These are phyloP conservation scores for Oreohelix idahoensis DNA, from an alignment of 1,140 invertebrate genomes.

Conservation along the genomic window DNA sequence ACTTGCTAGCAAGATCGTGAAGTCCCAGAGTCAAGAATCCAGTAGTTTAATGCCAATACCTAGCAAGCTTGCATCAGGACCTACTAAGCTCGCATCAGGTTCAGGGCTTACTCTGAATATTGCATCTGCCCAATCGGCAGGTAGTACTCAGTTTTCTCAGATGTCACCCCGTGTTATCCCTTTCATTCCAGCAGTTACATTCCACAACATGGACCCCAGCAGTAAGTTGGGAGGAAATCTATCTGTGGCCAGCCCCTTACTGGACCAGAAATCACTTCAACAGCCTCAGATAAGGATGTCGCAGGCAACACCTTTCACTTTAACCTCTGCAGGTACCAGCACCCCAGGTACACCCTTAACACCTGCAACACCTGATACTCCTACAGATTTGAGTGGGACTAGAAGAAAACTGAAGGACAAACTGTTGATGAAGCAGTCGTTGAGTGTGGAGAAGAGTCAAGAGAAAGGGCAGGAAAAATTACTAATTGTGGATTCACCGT, in stretches of 20 bases:
- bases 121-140: slow-evolving; percentile 9
- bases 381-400: slow-evolving; percentile 46
- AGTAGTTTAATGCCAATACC: no score
- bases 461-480: slow-evolving; percentile 9
- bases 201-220: slow-evolving; percentile 33
- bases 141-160: slow-evolving; percentile 28
- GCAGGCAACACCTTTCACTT: background rate
- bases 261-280: background rate
- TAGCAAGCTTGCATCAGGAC: background rate
- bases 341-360: slow-evolving; percentile 39
- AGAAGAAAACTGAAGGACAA: slow-evolving; percentile 57
- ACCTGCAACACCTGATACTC: slow-evolving; percentile 44
- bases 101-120: slow-evolving; percentile 30
- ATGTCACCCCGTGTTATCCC: slow-evolving; percentile 39
- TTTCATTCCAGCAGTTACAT: slow-evolving; percentile 38
- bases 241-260: background rate
- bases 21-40: background rate
- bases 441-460: slow-evolving; percentile 60
- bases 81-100: background rate
- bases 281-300: slow-evolving; percentile 3
- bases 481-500: background rate
- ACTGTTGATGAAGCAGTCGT: slow-evolving; percentile 67
- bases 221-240: background rate
- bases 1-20: background rate
- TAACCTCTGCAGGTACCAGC: background rate